Base-by-base conservation (phyloP, 2,888 invertebrate genomes). In the Crepidodera aurea region DNA sequence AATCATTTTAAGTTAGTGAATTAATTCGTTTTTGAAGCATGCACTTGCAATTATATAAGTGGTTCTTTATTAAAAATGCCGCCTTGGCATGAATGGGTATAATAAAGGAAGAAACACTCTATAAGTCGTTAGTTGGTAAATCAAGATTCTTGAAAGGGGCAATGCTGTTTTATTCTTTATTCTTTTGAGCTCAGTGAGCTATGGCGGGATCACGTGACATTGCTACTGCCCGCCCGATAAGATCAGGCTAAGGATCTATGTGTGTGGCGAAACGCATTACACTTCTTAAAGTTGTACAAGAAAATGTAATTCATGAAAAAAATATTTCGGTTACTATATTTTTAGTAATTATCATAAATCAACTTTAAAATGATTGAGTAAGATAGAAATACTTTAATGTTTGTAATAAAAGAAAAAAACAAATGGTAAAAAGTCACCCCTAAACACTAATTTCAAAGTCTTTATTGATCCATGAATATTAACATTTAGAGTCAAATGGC, bases 201-300 rank as follows among this genome's bases (percentile, higher is more conserved):
- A 65, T 63, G 65, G 61, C 42, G 27, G 53, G 64, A 65, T 66
- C 69, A 67, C 64, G 65, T 66, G 67, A 66, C 66, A 68, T 51
- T 46, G 69, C 69, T 69, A 66, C 67, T 56, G 63, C 39, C 66
- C 37, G 65, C 39, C 48, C 46, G 69, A 69, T 69, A 69, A 65
- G 61, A 69, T 69, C 69, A 65, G n/a, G n/a, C 44, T 12, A 44
- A n/a, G 44, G 60, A 34, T 6, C 51, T 40, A 51, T 58, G 60
- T 69, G 69, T 68, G 69, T 69, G 69, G 69, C 66, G 60, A 65
- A 62, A 25, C 22, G 44, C 8, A 44, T 44, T 44, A 44, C 25
- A 25, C 44, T 34, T n/a, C 13, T 34, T 34, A 12, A 12, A 34
- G 29, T 10, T 29, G 4, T 2, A 8, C 29, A 29, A 5, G 29